Conservation (phyloP, 2,888 invertebrate species). For the Acanthosepion esculentum region DNA sequence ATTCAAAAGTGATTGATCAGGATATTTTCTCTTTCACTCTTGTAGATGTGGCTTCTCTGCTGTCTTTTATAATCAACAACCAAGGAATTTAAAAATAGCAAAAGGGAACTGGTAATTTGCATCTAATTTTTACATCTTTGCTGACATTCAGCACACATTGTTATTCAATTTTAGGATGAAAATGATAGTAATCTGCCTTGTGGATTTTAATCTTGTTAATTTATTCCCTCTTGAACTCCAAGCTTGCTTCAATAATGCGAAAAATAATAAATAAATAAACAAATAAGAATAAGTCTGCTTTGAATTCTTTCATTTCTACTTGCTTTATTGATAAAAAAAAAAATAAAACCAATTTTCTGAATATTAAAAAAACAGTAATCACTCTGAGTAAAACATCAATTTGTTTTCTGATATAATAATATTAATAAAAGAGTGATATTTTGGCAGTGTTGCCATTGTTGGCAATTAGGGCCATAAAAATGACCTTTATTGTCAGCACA, state of each 20-base stretch:
- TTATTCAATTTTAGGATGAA: too few relatives aligned
- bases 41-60: too few relatives aligned
- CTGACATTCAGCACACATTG: too few relatives aligned
- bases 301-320: neutral
- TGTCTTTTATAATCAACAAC: too few relatives aligned
- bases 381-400: neutral
- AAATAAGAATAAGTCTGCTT: neutral
- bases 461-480: neutral
- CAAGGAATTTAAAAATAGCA: too few relatives aligned
- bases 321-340: neutral
- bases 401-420: neutral
- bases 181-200: too few relatives aligned
- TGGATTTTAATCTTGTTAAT: constrained; percentile 14
- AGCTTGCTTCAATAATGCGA: neutral
- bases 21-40: too few relatives aligned
- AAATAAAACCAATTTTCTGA: neutral
- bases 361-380: neutral
- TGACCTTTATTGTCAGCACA: neutral
- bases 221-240: neutral
- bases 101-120: too few relatives aligned
- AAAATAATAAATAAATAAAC: neutral
- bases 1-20: too few relatives aligned
- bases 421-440: constrained; percentile 3
- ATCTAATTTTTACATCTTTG: too few relatives aligned
- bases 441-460: neutral